phyloP scores from a whole-genome alignment of 2,113 vertebrate species.

The Ciconia boyciana region DNA sequence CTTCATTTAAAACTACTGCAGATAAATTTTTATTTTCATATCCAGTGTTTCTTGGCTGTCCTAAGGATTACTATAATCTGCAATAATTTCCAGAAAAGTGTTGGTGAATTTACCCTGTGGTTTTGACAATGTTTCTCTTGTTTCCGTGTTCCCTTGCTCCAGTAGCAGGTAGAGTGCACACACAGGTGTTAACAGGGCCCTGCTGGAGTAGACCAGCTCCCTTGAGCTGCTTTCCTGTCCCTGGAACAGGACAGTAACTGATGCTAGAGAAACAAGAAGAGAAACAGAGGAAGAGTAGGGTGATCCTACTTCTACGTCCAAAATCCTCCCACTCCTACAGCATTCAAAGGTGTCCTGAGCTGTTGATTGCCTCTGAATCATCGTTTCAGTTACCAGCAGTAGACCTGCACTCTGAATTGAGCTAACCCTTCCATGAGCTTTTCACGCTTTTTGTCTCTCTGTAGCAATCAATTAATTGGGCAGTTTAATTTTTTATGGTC shows the following conservation, averaged over 20 bases:
- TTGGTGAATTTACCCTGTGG: neutral
- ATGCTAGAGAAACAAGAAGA: neutral
- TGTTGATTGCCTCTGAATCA: neutral
- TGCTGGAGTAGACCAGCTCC: neutral
- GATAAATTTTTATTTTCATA: neutral
- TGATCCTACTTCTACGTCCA: neutral
- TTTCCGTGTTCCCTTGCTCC: neutral
- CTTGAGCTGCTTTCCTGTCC: neutral
- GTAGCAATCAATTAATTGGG: neutral
- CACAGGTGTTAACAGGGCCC: neutral
- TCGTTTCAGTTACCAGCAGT: neutral
- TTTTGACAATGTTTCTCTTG: neutral
- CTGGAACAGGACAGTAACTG: neutral
- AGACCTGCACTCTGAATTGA: neutral
- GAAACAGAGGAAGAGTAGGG: neutral
- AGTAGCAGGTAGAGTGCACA: neutral
- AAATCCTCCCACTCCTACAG: neutral
- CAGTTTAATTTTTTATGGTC: neutral
- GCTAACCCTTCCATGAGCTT: neutral
- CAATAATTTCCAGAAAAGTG: rapidly evolving
- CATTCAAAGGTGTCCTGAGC: neutral
- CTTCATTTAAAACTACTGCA: neutral
- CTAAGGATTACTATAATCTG: neutral
- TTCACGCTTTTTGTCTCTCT: neutral
- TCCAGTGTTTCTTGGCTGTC: neutral